These are phyloP conservation scores for Zelleria hepariella DNA, from an alignment of 2,888 invertebrate genomes.

Conservation along the genomic window DNA sequence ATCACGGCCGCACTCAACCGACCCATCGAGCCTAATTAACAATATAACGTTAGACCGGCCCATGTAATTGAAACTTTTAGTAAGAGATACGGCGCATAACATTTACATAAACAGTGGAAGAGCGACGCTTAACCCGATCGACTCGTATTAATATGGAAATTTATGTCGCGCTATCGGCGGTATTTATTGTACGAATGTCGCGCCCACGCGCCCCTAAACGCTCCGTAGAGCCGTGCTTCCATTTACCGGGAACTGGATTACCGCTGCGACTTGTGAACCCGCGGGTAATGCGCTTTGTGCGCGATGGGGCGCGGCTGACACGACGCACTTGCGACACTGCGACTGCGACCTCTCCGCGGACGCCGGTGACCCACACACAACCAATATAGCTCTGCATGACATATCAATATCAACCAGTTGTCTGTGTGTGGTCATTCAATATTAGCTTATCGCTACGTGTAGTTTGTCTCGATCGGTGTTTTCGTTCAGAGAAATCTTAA, in stretches of 20 bases:
- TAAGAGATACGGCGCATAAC: conserved; percentile 20
- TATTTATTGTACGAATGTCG: conserved; percentile 22
- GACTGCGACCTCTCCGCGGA: not conserved
- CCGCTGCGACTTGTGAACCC: not conserved
- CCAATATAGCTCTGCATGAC: not conserved
- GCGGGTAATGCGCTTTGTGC: not conserved
- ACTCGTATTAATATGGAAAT: conserved; percentile 25
- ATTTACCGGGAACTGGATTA: not conserved
- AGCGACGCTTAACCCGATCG: conserved; percentile 5
- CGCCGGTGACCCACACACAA: not conserved
- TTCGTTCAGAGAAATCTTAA: not conserved
- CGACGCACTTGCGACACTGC: not conserved
- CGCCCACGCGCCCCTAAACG: not conserved
- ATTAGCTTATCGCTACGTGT: not conserved
- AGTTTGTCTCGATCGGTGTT: not conserved
- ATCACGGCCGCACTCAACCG: conserved; percentile 9
- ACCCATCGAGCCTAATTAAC: conserved; percentile 18
- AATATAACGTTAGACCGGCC: conserved; percentile 14
- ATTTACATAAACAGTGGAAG: conserved; percentile 26
- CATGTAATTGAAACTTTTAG: conserved; percentile 30
- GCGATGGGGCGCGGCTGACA: no score
- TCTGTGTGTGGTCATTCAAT: not conserved
- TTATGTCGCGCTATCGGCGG: conserved; percentile 6
- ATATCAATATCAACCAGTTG: not conserved
- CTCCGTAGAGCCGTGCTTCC: not conserved